Percentiles rank a stretch among this genome's conserved stretches.
Conservation (phyloP, 2,113 vertebrate species). For the Casuarius casuarius region DNA sequence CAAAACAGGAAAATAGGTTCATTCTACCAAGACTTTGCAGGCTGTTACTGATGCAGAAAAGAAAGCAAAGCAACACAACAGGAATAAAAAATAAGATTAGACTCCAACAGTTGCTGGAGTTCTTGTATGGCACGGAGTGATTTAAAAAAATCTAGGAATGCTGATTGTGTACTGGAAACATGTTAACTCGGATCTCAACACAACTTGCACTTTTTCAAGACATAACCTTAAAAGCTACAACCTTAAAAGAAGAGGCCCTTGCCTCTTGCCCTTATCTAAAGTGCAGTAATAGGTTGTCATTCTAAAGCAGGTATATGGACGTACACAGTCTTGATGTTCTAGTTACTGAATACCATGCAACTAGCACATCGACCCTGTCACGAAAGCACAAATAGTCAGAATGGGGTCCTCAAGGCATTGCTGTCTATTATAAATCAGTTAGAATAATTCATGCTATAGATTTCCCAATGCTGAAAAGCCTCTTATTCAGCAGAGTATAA, state of each 20-base stretch:
- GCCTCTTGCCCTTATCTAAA: constrained; percentile 8
- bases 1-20: not conserved
- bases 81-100: not conserved
- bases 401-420: constrained; percentile 20
- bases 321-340: not conserved
- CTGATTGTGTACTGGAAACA: not conserved
- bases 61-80: not conserved
- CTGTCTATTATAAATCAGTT: constrained; percentile 67
- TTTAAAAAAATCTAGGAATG: not conserved
- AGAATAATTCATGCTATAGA: constrained; percentile 72
- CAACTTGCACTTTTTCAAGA: not conserved
- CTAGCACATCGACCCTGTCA: not conserved
- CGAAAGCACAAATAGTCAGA: constrained; percentile 30
- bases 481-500: constrained; percentile 61
- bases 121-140: not conserved
- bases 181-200: not conserved
- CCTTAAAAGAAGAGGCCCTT: not conserved
- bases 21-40: not conserved
- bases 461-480: constrained; percentile 57
- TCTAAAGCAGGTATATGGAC: not conserved
- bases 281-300: constrained; percentile 11
- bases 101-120: not conserved
- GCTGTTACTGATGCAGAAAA: not conserved
- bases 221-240: not conserved
- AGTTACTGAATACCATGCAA: not conserved